Conservation (phyloP, 2,888 invertebrate genomes). For the Camptogramma bilineatum region DNA sequence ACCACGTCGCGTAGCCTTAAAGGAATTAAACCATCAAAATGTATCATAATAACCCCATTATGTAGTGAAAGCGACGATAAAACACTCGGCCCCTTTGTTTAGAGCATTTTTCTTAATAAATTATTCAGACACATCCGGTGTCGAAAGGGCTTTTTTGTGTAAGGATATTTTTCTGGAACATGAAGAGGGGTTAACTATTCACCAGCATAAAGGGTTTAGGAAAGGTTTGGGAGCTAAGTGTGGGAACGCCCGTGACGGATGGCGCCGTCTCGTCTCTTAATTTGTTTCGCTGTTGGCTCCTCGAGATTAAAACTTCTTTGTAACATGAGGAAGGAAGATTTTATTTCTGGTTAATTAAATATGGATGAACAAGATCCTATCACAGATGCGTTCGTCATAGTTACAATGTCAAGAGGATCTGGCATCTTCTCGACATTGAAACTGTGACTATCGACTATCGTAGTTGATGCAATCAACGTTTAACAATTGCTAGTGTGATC, state of each 20-base stretch:
- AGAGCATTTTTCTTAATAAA: conserved; percentile 65
- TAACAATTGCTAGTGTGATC: too few species aligned
- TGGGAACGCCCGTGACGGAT: conserved; percentile 55
- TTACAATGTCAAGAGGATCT: too few species aligned
- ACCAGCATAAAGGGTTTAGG: conserved; percentile 57
- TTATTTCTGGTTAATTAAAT: background rate
- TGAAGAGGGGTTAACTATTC: conserved; percentile 59
- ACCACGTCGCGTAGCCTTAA: conserved; percentile 6
- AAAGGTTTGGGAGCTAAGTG: conserved; percentile 48
- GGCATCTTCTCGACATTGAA: too few species aligned
- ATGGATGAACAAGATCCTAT: background rate
- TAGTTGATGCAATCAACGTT: too few species aligned
- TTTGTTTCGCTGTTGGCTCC: conserved; percentile 41
- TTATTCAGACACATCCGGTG: conserved; percentile 66
- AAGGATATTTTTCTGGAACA: conserved; percentile 60
- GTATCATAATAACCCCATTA: conserved; percentile 36
- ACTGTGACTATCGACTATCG: too few species aligned
- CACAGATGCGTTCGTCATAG: too few species aligned
- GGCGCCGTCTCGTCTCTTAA: conserved; percentile 42
- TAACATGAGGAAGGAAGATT: background rate
- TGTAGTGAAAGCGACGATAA: conserved; percentile 48
- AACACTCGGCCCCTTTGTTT: conserved; percentile 59
- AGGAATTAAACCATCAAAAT: conserved; percentile 38
- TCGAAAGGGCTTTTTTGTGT: conserved; percentile 63
- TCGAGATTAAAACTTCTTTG: conserved; percentile 1